Conservation (phyloP, 2,113 vertebrate species). For the Hydropotes inermis region DNA sequence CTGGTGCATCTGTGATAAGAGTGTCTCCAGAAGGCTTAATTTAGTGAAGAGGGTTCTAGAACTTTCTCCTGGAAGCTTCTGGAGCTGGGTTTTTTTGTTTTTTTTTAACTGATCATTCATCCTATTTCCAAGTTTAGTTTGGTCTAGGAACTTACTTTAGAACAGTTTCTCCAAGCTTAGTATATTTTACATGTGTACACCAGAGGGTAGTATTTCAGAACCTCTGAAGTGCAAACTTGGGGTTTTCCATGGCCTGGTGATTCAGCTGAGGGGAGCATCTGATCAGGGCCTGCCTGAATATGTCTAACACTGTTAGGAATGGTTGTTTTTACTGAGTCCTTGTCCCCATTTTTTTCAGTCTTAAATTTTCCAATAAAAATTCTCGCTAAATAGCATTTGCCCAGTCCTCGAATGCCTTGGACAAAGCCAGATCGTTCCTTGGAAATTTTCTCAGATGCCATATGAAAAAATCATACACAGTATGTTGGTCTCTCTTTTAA, state of each 20-base stretch:
- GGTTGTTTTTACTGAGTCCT: background rate
- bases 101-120: background rate
- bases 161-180: background rate
- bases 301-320: background rate
- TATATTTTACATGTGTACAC: background rate
- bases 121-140: background rate
- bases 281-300: background rate
- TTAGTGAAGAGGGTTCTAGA: background rate
- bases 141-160: background rate
- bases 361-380: conserved; percentile 1
- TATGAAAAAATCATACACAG: background rate
- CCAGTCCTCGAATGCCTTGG: background rate
- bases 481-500: background rate
- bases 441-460: background rate
- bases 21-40: background rate
- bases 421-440: background rate
- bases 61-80: background rate
- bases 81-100: background rate
- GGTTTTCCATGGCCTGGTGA: background rate
- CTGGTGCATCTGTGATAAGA: background rate
- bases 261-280: background rate
- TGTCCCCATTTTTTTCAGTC: background rate
- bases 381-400: background rate
- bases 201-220: background rate
- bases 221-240: background rate